These are phyloP conservation scores for Linurgus olivaceus DNA, from an alignment of 2,797 vertebrate genomes.

Conservation along the genomic window DNA sequence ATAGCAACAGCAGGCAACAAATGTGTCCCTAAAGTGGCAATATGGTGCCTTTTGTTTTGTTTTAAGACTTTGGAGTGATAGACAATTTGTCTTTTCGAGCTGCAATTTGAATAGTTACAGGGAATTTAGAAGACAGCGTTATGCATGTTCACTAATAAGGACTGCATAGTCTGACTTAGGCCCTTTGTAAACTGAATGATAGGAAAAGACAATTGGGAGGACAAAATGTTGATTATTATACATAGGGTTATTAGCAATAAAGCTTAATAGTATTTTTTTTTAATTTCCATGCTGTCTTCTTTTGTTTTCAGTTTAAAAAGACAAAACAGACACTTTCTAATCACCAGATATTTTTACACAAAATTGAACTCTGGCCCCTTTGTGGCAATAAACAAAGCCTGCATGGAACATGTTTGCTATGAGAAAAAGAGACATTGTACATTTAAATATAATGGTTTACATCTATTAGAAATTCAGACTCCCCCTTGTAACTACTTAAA, in stretches of 20 bases:
- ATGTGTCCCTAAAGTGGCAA: slow-evolving; percentile 83
- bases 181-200: neutral
- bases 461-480: neutral
- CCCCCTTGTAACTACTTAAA: neutral
- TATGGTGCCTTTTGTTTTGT: slow-evolving; percentile 82
- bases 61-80: slow-evolving; percentile 78
- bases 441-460: neutral
- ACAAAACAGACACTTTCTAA: neutral
- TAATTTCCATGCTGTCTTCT: neutral
- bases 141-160: slow-evolving; percentile 59
- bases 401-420: neutral
- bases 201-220: neutral
- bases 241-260: neutral
- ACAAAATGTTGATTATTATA: slow-evolving; percentile 7
- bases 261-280: neutral
- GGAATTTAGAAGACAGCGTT: slow-evolving; percentile 73
- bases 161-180: slow-evolving; percentile 18
- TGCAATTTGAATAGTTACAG: slow-evolving; percentile 78
- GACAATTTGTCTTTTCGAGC: slow-evolving; percentile 75
- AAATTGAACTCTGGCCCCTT: slow-evolving; percentile 36
- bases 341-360: neutral
- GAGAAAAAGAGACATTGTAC: neutral
- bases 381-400: slow-evolving; percentile 42
- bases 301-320: slow-evolving; percentile 25
- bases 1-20: slow-evolving; percentile 83